Base-by-base conservation (phyloP, 2,888 invertebrate genomes). In the Ypsolopha scabrella region DNA sequence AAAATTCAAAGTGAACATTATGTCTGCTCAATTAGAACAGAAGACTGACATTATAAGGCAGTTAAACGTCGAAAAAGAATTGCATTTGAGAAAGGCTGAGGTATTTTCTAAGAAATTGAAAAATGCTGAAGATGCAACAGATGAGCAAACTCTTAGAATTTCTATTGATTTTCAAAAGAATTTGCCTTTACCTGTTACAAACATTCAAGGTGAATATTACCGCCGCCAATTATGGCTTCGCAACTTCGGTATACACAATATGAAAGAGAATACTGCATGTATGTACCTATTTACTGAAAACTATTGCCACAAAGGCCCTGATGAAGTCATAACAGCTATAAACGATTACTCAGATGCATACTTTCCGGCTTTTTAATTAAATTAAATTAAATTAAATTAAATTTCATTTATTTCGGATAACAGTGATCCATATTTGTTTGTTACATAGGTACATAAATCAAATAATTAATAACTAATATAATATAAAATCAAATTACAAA, bases 261-360 rank as follows among this genome's bases (percentile, higher is more conserved):
- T 56, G 48, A 50, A 46, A 14, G 48, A 53, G 8, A 37, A 43
- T 11, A 55, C 54, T 39, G 53, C 55, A 3, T 47, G 47, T 3
- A 56, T 53, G 56, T 56, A 55, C 47, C 34, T 52, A n/a, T 56
- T 53, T 34, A 55, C 52, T 10, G 52, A 52, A 51, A 53, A 55
- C 47, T 50, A 51, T 52, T 47, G 48, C 0, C 24, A 37, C 1
- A 56, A 55, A 48, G 56, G 53, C 2, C 53, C 54, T 1, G 55
- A 56, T 38, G 55, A 52, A 43, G 54, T 56, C 13, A 52, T 52
- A 38, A 52, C 41, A 35, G 47, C 47, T 51, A 35, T 53, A 41
- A 41, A 48, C 43, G 48, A 53, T 41, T 53, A 54, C 14, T 50
- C 53, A 10, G 36, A 47, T 11, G 36, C 8, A n/a, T n/a, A n/a